Base-by-base conservation (phyloP, 2,113 vertebrate species). In the Jaculus jaculus region DNA sequence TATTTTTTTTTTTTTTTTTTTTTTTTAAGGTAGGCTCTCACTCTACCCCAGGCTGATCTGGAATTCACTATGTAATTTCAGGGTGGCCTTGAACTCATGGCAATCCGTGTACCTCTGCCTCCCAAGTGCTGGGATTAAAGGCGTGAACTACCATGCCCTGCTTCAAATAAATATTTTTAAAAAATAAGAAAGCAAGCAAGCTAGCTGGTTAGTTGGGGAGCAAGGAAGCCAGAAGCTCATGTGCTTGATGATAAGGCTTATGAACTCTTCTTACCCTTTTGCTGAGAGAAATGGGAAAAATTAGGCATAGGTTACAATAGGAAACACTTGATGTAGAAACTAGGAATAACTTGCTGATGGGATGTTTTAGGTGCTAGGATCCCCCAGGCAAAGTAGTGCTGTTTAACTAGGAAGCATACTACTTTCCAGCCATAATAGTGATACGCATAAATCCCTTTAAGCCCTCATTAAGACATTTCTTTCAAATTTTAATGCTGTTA, bases 311-410 rank as follows among this genome's bases (percentile, higher is more conserved):
- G 71, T 30, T 83, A 21, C 11, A n/a, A 16, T 58, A 51, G 61
- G 42, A 88, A 79, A 71, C 39, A 80, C 82, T 66, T 91, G 69
- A 30, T 92, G 63, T 93, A 12, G 71, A 23, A 93, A 60, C 65
- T 86, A 82, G 87, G 71, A 83, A 34, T 75, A 83, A 51, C 11
- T 84, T 69, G 16, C 51, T 58, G 10, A n/a, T 82, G 39, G 39
- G 30, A 23, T 21, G 34, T 60, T 84, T 81, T 79, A 72, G 69
- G 92, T 26, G 39, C n/a, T 63, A 81, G 81, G 18, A 75, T 84
- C 32, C 24, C 9, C 24, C 32, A 72, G 47, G 26, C 5, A 51
- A 82, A 86, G n/a, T n/a, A n/a, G 9, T 72, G 1, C 34, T 82
- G 47, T 30, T 54, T 11, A 72, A 20, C 7, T 30, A 28, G 63